Conservation (phyloP, 2,888 invertebrate species). For the Tortrix viridana region DNA sequence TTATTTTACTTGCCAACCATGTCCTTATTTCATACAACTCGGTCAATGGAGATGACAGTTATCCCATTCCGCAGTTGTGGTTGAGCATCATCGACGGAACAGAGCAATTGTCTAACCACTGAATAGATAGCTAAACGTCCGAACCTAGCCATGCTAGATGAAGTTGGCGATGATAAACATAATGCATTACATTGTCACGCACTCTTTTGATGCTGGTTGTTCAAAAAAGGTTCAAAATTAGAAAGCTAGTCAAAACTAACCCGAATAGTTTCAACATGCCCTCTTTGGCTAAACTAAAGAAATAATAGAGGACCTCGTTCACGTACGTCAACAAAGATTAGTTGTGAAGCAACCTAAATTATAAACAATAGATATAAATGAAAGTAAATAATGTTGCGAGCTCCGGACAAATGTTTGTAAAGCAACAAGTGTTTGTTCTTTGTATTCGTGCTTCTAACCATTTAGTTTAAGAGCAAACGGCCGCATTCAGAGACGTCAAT, state of each 20-base stretch:
- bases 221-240: background rate
- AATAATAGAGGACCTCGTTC: slow-evolving; percentile 17
- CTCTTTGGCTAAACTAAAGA: slow-evolving; percentile 12
- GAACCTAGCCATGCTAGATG: too few relatives aligned
- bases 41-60: slow-evolving; percentile 23
- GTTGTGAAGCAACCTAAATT: slow-evolving; percentile 29
- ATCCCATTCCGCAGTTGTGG: slow-evolving; percentile 27
- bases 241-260: background rate
- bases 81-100: slow-evolving; percentile 25
- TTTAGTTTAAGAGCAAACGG: slow-evolving; percentile 33
- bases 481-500: too few relatives aligned
- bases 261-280: background rate
- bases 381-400: slow-evolving; percentile 29
- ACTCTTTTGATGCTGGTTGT: background rate
- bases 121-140: too few relatives aligned
- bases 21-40: slow-evolving; percentile 5
- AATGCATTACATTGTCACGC: background rate
- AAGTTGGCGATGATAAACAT: background rate
- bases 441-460: slow-evolving; percentile 18
- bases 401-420: slow-evolving; percentile 25
- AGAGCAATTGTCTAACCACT: slow-evolving; percentile 15
- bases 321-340: slow-evolving; percentile 27
- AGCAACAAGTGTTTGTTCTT: slow-evolving; percentile 25
- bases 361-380: slow-evolving; percentile 34
- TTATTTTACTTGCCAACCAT: too few relatives aligned